phyloP scores from a whole-genome alignment of 2,888 invertebrate genomes.

The Cheilosia grossa region DNA sequence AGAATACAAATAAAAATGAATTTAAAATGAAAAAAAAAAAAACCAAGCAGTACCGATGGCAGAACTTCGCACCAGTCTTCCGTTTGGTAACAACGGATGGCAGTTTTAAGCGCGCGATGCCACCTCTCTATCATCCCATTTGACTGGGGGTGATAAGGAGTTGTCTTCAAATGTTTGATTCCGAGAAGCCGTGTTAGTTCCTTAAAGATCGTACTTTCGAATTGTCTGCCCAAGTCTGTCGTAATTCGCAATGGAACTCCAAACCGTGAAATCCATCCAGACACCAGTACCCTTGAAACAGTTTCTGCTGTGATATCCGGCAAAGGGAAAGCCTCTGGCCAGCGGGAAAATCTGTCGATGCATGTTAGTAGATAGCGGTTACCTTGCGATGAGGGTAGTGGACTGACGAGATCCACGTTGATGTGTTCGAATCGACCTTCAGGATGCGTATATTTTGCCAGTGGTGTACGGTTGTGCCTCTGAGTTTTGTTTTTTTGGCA shows the following conservation, averaged over 20 bases:
- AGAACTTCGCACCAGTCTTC: conserved; percentile 41
- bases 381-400: conserved; percentile 32
- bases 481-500: conserved; percentile 44
- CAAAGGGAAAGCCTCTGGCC: conserved; percentile 51
- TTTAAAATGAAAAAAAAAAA: too few relatives aligned
- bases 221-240: conserved; percentile 63
- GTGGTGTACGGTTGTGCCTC: background rate
- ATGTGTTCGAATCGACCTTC: conserved; percentile 46
- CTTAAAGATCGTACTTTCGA: conserved; percentile 43
- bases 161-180: conserved; percentile 42
- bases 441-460: background rate
- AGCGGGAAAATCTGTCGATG: conserved; percentile 50
- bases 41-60: conserved; percentile 58
- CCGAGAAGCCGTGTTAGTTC: conserved; percentile 49
- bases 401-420: conserved; percentile 52
- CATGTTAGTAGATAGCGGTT: conserved; percentile 41
- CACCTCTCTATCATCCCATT: conserved; percentile 69
- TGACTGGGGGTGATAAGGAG: conserved; percentile 55
- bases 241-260: conserved; percentile 56
- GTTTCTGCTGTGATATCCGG: conserved; percentile 46
- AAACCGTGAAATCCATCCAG: conserved; percentile 54
- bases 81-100: conserved; percentile 54
- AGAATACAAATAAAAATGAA: too few relatives aligned
- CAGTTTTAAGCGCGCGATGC: conserved; percentile 60
- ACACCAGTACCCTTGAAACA: conserved; percentile 33